A percentile compares a stretch with the other conserved stretches of the same genome.
phyloP scores from a whole-genome alignment of 2,888 invertebrate species.

The Ptycholaimellus sp. region DNA sequence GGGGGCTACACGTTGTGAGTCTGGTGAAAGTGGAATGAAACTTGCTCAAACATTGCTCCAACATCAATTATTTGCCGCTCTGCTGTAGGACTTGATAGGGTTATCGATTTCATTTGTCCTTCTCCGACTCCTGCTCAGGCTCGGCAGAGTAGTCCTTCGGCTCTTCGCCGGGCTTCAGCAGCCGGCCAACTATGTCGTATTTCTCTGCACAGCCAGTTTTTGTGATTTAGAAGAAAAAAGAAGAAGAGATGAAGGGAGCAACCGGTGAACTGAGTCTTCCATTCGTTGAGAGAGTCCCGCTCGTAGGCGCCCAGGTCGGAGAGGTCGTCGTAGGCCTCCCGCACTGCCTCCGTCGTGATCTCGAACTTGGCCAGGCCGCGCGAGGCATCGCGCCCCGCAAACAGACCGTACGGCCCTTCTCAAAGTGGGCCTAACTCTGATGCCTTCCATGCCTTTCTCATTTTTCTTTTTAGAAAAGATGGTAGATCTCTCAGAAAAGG shows the following conservation, averaged over 20 bases:
- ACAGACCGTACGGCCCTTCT: slow-evolving; percentile 80
- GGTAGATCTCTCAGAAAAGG: too few relatives aligned
- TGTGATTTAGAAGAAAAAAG: too few relatives aligned
- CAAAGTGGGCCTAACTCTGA: slow-evolving; percentile 4
- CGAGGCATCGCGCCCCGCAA: slow-evolving; percentile 82
- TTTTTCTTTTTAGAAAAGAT: too few relatives aligned
- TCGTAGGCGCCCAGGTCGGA: slow-evolving; percentile 71
- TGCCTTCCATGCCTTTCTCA: not conserved
- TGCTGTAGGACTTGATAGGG: too few relatives aligned
- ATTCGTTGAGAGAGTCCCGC: slow-evolving; percentile 81
- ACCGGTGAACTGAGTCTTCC: slow-evolving; percentile 93
- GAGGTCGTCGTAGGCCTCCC: slow-evolving; percentile 73
- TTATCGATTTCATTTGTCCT: too few relatives aligned
- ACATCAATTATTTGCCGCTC: too few relatives aligned
- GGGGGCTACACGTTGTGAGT: too few relatives aligned
- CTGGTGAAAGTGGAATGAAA: too few relatives aligned
- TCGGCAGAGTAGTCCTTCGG: slow-evolving; percentile 61
- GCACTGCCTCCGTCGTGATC: slow-evolving; percentile 42
- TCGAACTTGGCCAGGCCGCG: slow-evolving; percentile 78
- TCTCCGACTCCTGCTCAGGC: too few relatives aligned
- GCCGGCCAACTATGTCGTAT: slow-evolving; percentile 65
- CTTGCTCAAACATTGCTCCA: too few relatives aligned
- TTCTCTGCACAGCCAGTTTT: slow-evolving; percentile 44
- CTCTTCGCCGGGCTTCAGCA: slow-evolving; percentile 68
- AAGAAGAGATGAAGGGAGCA: slow-evolving; percentile 12